Percentiles rank a stretch among this genome's conserved stretches.
These are phyloP conservation scores for Probaryconus sp. DNA, from an alignment of 1,140 invertebrate species.

Conservation along the genomic window DNA sequence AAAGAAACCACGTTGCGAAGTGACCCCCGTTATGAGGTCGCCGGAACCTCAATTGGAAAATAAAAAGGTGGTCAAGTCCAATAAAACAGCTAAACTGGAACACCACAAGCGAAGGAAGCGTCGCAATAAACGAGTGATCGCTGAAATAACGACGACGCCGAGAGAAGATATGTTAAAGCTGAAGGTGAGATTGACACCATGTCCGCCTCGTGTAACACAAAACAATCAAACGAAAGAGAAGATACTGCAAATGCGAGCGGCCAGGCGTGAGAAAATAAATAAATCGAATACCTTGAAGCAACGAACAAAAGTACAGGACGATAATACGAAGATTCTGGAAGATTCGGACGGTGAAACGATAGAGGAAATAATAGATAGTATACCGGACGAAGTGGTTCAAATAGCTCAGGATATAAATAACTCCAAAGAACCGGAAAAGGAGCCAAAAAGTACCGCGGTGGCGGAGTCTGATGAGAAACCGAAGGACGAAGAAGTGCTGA, in stretches of 20 bases:
- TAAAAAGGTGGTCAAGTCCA: slow-evolving; percentile 46
- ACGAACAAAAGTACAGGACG: slow-evolving; percentile 20
- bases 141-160: slow-evolving; percentile 73
- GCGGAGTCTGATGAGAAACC: slow-evolving; percentile 37
- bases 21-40: slow-evolving; percentile 70
- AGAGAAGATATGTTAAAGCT: slow-evolving; percentile 72
- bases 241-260: slow-evolving; percentile 63
- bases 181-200: slow-evolving; percentile 71
- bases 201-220: slow-evolving; percentile 68
- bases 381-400: slow-evolving; percentile 68
- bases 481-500: slow-evolving; percentile 70
- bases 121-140: slow-evolving; percentile 73
- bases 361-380: slow-evolving; percentile 70
- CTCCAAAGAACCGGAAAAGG: background rate
- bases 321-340: slow-evolving; percentile 21
- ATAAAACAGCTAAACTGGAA: slow-evolving; percentile 65
- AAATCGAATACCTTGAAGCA: slow-evolving; percentile 48
- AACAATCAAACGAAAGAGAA: slow-evolving; percentile 69
- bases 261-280: slow-evolving; percentile 67
- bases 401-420: slow-evolving; percentile 59
- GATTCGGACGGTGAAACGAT: slow-evolving; percentile 62
- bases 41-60: slow-evolving; percentile 54
- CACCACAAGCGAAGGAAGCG: slow-evolving; percentile 72
- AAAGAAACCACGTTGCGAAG: slow-evolving; percentile 74
- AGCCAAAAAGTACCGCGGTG: slow-evolving; percentile 14